Evolutionary conservation across 2,113 vertebrate genomes (phyloP), one percentile per base, ranked within the genome.

Genomic region (Benitochromis conjunctus): DNA sequence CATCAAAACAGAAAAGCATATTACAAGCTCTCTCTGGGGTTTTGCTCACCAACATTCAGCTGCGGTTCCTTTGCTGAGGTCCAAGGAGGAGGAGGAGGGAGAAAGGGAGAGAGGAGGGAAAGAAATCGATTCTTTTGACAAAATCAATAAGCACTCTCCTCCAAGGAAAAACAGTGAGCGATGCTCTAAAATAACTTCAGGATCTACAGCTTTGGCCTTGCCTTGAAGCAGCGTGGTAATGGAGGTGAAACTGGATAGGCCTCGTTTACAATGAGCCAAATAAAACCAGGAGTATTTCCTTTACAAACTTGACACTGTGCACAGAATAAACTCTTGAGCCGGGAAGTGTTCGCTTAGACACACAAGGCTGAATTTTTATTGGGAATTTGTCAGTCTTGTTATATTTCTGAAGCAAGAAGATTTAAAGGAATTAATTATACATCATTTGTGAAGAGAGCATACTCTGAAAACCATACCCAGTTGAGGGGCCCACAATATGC

Each of bases 91-190:
- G 54, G 57, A 16, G 8, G 55, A 76, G 21, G 48, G 54, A 82
- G 29, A 26, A 26, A 11, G 48, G 79, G 78, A 36, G 48, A 71
- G 82, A 66, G 21, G 46, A 26, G 51, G 80, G 51, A 60, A 83
- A 92, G 81, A 92, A 95, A 96, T 96, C 95, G 71, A 96, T 96
- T 85, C 57, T 86, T 88, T 94, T 96, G 95, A 96, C 96, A 94
- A 95, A 95, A 96, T 96, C 95, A 92, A 97, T 96, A 94, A 86
- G 91, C 87, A 91, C 94, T 95, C 91, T 96, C 91, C 89, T 94
- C 87, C 53, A 66, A 94, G 91, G 92, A 86, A 94, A 96, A 95
- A 94, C 88, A 91, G 93, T 92, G 90, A 95, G 87, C 87, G 92
- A 95, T 91, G 94, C 85, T 95, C 85, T 89, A 79, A 94, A 95